These are phyloP conservation scores for Sinonovacula constricta DNA, from an alignment of 1,140 invertebrate genomes.

Conservation along the genomic window DNA sequence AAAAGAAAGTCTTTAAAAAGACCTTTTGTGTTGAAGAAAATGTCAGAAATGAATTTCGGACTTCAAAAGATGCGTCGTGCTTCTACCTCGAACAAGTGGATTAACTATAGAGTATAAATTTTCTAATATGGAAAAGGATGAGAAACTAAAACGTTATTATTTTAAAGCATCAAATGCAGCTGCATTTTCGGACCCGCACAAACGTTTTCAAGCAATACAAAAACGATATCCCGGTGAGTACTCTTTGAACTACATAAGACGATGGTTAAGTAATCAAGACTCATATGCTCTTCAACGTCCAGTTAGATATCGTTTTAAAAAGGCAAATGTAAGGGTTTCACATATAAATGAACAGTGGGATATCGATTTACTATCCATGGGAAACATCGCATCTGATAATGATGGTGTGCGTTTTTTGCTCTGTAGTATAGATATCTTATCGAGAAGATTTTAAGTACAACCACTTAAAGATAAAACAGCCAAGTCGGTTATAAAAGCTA, in stretches of 20 bases:
- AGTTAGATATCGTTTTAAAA: conserved; percentile 18
- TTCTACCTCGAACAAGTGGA: not conserved
- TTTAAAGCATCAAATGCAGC: conserved; percentile 11
- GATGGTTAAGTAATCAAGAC: conserved; percentile 43
- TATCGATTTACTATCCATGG: conserved; percentile 41
- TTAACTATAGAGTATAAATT: not conserved
- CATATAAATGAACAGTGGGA: conserved; percentile 33
- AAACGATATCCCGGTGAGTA: conserved; percentile 19
- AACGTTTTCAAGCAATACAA: not conserved
- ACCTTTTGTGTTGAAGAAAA: not conserved
- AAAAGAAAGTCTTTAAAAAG: not conserved
- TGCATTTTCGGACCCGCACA: not conserved
- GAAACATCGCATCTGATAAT: conserved; percentile 31
- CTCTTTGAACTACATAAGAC: conserved; percentile 1
- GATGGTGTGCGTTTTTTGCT: conserved; percentile 36
- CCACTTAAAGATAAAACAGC: conserved; percentile 48
- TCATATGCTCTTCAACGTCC: conserved; percentile 16
- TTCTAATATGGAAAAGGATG: conserved; percentile 14
- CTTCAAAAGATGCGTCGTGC: no score
- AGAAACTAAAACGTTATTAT: not conserved
- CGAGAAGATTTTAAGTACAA: conserved; percentile 41
- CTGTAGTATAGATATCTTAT: conserved; percentile 39
- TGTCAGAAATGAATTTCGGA: not conserved
- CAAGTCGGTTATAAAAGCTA: conserved; percentile 41
- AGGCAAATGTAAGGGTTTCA: conserved; percentile 19